These are phyloP conservation scores for Halichoeres trimaculatus DNA, from an alignment of 2,113 vertebrate species.

Conservation along the genomic window DNA sequence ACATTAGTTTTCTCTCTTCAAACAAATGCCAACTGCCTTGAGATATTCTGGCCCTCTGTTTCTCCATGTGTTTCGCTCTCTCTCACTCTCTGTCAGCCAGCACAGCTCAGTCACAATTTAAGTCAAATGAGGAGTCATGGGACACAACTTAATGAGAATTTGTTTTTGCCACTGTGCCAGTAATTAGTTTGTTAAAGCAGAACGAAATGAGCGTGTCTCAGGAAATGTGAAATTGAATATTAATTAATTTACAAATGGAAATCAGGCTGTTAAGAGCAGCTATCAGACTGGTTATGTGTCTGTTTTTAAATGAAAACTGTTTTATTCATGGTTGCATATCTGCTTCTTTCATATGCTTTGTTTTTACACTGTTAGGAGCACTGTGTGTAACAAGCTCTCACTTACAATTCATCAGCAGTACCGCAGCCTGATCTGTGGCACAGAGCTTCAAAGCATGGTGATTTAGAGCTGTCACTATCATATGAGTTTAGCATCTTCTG, in stretches of 20 bases:
- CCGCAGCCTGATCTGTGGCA: background rate
- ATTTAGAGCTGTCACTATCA: background rate
- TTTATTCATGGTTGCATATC: constrained; percentile 24
- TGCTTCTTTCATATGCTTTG: constrained; percentile 24
- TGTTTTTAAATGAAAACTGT: constrained; percentile 31
- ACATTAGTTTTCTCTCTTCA: constrained; percentile 8
- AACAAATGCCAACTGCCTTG: constrained; percentile 14
- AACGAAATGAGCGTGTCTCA: constrained; percentile 60
- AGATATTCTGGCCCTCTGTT: background rate
- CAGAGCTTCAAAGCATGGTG: background rate
- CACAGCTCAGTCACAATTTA: constrained; percentile 52
- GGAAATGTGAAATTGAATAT: constrained; percentile 74
- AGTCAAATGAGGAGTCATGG: constrained; percentile 55
- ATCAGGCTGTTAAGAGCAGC: constrained; percentile 54
- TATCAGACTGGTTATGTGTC: constrained; percentile 27
- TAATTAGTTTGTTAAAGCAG: constrained; percentile 80
- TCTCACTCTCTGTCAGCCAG: constrained; percentile 18
- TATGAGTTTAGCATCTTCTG: too few relatives aligned
- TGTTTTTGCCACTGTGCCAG: constrained; percentile 55
- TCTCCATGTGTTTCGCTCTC: background rate
- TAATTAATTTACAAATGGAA: constrained; percentile 72
- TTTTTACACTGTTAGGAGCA: constrained; percentile 25
- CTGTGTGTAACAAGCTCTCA: background rate
- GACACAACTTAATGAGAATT: constrained; percentile 70
- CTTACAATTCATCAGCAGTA: background rate